Conservation (phyloP, 2,888 invertebrate genomes). For the Blastobasis lacticolella region DNA sequence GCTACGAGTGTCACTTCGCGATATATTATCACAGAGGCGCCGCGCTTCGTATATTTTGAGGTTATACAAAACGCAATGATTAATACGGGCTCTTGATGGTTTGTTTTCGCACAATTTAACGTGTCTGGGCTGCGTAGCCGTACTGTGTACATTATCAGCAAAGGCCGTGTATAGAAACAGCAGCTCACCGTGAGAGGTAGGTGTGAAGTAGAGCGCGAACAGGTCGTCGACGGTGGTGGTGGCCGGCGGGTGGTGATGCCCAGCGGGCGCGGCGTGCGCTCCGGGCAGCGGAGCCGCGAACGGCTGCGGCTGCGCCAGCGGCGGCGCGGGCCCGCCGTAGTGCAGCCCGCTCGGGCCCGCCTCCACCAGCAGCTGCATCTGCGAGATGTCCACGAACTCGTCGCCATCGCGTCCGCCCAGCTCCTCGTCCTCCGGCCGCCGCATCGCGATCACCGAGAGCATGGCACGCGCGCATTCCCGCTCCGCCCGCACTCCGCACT, state of each 20-base stretch:
- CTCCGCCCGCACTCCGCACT: constrained; percentile 42
- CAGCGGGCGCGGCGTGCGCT: constrained; percentile 36
- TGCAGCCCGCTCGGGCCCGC: constrained; percentile 68
- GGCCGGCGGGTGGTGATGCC: constrained; percentile 34
- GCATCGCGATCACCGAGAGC: constrained; percentile 81
- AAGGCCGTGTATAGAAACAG: not conserved
- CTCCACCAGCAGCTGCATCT: constrained; percentile 84
- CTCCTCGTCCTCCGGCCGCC: constrained; percentile 82
- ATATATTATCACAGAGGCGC: too few species aligned
- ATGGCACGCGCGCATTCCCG: constrained; percentile 70
- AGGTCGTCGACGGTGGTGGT: constrained; percentile 80
- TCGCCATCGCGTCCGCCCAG: constrained; percentile 71
- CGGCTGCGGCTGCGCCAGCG: constrained; percentile 62
- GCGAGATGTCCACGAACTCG: constrained; percentile 89
- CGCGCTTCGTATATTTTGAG: too few species aligned
- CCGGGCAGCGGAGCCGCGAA: constrained; percentile 41
- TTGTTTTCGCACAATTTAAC: too few species aligned
- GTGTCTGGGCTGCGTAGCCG: too few species aligned
- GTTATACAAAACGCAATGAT: too few species aligned
- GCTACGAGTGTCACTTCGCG: too few species aligned
- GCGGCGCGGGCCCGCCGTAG: constrained; percentile 64
- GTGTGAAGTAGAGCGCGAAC: constrained; percentile 83
- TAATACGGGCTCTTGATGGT: too few species aligned
- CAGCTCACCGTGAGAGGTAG: constrained; percentile 75
- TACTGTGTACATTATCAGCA: not conserved